phyloP scores from a whole-genome alignment of 1,140 invertebrate genomes.

The Drosophila parvula region DNA sequence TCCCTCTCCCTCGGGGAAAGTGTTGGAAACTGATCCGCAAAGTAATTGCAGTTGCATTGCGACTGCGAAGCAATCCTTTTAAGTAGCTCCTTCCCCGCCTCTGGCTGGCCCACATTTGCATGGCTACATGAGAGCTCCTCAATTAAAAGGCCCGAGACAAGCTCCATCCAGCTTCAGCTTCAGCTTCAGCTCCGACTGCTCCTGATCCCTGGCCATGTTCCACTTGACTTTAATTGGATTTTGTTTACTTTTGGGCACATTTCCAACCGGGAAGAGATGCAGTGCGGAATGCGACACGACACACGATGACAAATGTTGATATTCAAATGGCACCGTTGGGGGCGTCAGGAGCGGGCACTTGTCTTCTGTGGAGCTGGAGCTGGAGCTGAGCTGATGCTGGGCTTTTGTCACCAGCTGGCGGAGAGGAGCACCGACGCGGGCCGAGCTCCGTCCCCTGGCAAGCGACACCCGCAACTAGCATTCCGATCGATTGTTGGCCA shows the following conservation, averaged over 20 bases:
- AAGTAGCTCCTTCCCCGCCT: conserved; percentile 45
- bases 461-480: conserved; percentile 65
- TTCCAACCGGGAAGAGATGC: conserved; percentile 53
- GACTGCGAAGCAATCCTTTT: conserved; percentile 48
- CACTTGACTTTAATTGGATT: conserved; percentile 81
- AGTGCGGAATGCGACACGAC: conserved; percentile 71
- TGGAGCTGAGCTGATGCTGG: conserved; percentile 27
- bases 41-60: conserved; percentile 67
- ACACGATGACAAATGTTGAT: conserved; percentile 81
- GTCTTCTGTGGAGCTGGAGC: conserved; percentile 11
- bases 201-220: conserved; percentile 64
- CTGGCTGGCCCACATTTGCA: conserved; percentile 68
- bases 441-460: conserved; percentile 9
- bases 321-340: conserved; percentile 76
- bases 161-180: not conserved
- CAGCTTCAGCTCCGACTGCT: conserved; percentile 16
- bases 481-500: conserved; percentile 75
- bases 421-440: conserved; percentile 11
- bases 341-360: conserved; percentile 48
- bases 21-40: conserved; percentile 63
- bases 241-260: conserved; percentile 76
- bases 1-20: conserved; percentile 61
- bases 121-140: conserved; percentile 65
- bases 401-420: conserved; percentile 54
- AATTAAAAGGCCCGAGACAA: conserved; percentile 70